A percentile compares a stretch with the other conserved stretches of the same genome.
Evolutionary conservation across 2,797 vertebrate genomes (phyloP).

Genomic region (Tiaroga cobitis): DNA sequence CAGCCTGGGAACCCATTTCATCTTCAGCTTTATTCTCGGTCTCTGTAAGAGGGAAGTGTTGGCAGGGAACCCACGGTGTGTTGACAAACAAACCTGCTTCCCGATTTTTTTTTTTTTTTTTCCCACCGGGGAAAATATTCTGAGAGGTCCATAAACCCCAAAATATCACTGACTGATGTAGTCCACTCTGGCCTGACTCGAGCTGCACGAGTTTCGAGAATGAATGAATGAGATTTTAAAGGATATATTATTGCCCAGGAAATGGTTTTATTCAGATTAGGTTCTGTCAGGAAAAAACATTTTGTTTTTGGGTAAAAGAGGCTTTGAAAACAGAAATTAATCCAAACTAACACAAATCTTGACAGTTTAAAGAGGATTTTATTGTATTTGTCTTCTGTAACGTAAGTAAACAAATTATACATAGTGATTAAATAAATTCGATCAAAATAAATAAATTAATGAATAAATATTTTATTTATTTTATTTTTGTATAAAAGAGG

Average conservation of each 20-base stretch:
- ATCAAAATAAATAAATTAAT: not conserved
- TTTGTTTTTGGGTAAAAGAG: too few species aligned
- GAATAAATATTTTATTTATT: too few species aligned
- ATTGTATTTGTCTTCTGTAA: not conserved
- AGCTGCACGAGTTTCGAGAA: not conserved
- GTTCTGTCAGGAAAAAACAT: too few species aligned
- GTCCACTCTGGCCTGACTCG: not conserved
- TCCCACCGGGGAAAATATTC: not conserved
- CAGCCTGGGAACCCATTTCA: conserved; percentile 78
- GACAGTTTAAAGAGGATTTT: too few species aligned
- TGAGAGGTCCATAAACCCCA: conserved; percentile 1
- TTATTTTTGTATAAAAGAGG: too few species aligned
- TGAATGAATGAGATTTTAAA: not conserved
- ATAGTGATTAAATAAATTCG: too few species aligned
- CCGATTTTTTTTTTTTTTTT: not conserved
- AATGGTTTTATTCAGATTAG: not conserved
- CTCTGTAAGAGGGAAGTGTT: conserved; percentile 59
- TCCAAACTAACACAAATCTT: too few species aligned
- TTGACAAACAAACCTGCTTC: conserved; percentile 62
- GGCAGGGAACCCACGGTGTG: conserved; percentile 69
- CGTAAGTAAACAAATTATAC: too few species aligned
- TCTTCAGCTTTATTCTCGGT: conserved; percentile 68
- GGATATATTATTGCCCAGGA: not conserved
- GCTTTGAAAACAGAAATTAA: too few species aligned
- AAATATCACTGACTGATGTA: not conserved